These are phyloP conservation scores for Magallana angulata DNA, from an alignment of 1,140 invertebrate species.

Conservation along the genomic window DNA sequence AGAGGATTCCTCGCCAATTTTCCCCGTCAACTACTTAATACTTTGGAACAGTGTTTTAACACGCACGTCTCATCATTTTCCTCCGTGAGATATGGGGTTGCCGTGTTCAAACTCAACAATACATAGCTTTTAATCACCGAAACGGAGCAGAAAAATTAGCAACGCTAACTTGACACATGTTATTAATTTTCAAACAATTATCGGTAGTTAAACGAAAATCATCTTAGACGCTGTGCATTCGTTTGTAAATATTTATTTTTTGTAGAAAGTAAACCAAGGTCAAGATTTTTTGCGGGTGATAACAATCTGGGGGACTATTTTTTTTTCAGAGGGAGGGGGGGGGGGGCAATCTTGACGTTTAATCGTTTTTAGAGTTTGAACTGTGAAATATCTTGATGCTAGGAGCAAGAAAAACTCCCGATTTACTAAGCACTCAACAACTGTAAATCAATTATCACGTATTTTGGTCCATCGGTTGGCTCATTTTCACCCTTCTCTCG, in stretches of 20 bases:
- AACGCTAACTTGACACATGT: slow-evolving; percentile 10
- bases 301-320: background rate
- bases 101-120: slow-evolving; percentile 19
- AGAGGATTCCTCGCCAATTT: slow-evolving; percentile 22
- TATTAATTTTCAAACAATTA: slow-evolving; percentile 27
- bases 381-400: background rate
- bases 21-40: slow-evolving; percentile 30
- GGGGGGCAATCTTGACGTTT: background rate
- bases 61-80: slow-evolving; percentile 9
- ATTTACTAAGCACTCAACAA: background rate
- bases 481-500: slow-evolving; percentile 14
- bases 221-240: background rate
- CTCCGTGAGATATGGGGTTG: slow-evolving; percentile 1
- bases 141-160: slow-evolving; percentile 31
- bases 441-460: slow-evolving; percentile 13
- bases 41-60: slow-evolving; percentile 16
- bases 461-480: background rate
- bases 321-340: background rate
- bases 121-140: background rate
- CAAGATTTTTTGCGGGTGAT: too few species aligned
- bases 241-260: too few species aligned
- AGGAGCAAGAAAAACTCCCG: too few species aligned
- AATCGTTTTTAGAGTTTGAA: too few species aligned
- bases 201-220: slow-evolving; percentile 23
- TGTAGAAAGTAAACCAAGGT: too few species aligned